These are phyloP conservation scores for Columba livia DNA, from an alignment of 2,113 vertebrate species.

Conservation along the genomic window DNA sequence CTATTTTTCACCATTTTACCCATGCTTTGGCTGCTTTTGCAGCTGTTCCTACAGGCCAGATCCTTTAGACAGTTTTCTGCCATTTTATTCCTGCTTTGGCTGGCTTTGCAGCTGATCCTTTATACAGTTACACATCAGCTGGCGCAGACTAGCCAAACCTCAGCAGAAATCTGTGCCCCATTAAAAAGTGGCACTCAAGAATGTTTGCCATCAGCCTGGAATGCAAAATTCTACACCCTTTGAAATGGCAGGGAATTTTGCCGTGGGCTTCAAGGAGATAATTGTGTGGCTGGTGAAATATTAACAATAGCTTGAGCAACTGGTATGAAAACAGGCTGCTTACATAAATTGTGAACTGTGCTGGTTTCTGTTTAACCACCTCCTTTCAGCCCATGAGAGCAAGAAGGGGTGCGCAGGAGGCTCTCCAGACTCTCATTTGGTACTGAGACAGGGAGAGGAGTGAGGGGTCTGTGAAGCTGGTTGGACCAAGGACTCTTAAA, in stretches of 20 bases:
- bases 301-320: constrained; percentile 10
- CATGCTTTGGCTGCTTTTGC: not conserved
- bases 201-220: constrained; percentile 3
- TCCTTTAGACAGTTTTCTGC: not conserved
- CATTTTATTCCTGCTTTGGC: not conserved
- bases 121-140: not conserved
- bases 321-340: not conserved
- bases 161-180: constrained; percentile 40
- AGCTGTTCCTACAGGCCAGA: not conserved
- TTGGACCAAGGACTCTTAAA: not conserved
- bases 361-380: not conserved
- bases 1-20: not conserved
- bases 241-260: constrained; percentile 6
- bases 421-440: not conserved
- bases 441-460: not conserved
- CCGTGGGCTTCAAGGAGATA: not conserved
- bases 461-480: not conserved
- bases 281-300: not conserved
- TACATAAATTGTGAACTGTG: not conserved
- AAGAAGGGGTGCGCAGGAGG: not conserved
- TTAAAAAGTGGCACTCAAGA: constrained; percentile 29
- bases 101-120: constrained; percentile 12
- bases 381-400: not conserved
- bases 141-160: not conserved
- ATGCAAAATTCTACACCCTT: not conserved